Percentiles rank a stretch among this genome's conserved stretches.
Evolutionary conservation across 2,797 vertebrate genomes (phyloP).

Genomic region (Avahi laniger): DNA sequence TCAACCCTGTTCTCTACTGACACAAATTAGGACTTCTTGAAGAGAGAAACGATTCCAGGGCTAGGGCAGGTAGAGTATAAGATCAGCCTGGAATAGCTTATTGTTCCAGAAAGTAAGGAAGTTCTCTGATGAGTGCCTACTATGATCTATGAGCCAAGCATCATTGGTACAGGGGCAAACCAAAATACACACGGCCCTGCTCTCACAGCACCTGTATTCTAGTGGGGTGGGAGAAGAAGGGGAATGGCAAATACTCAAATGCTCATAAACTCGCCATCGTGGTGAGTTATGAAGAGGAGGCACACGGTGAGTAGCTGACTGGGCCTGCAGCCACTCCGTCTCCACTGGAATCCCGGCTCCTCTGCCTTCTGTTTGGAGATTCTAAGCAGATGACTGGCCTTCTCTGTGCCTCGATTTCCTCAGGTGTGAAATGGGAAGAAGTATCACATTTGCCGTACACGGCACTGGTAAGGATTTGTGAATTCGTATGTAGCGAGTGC

Average conservation of each 20-base stretch:
- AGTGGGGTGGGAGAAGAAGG: neutral
- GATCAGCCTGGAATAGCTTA: neutral
- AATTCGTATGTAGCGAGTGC: neutral
- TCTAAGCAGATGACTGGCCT: neutral
- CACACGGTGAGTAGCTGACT: accelerated
- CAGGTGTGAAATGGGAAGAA: neutral
- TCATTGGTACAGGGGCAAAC: neutral
- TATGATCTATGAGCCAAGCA: neutral
- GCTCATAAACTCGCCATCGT: neutral
- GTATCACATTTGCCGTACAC: too few species aligned
- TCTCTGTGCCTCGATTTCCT: neutral
- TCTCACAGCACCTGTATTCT: neutral
- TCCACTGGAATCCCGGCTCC: neutral
- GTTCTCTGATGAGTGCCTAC: neutral
- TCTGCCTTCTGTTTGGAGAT: neutral
- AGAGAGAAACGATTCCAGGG: neutral
- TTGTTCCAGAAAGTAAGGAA: neutral
- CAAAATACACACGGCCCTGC: neutral
- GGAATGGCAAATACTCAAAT: neutral
- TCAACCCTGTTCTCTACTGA: neutral
- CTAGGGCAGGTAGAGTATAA: neutral
- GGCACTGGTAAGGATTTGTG: neutral
- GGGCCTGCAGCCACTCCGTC: too few species aligned
- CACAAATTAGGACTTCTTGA: neutral
- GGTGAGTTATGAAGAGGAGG: neutral